phyloP scores from a whole-genome alignment of 2,888 invertebrate species.

The Lamproptera curius region DNA sequence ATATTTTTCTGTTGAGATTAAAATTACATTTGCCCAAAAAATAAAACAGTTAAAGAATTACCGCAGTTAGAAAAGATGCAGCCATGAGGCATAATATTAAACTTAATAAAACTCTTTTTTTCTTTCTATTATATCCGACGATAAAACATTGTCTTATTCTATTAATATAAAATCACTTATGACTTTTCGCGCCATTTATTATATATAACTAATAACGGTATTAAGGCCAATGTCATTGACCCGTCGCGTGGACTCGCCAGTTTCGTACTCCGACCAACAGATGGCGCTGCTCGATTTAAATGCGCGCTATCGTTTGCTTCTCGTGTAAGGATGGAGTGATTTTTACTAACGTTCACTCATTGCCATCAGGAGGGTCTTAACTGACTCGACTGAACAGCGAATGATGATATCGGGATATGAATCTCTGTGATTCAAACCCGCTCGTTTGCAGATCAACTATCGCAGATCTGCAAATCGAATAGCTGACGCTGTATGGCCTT shows the following conservation, averaged over 20 bases:
- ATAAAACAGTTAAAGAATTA: no score
- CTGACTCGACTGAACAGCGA: constrained; percentile 77
- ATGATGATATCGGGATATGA: constrained; percentile 51
- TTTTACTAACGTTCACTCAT: not conserved
- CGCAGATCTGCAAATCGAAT: constrained; percentile 55
- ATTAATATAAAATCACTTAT: no score
- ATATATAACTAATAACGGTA: constrained; percentile 36
- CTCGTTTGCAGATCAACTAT: constrained; percentile 61
- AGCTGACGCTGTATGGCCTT: constrained; percentile 63
- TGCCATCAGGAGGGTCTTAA: constrained; percentile 72
- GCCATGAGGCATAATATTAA: no score
- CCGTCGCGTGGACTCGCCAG: constrained; percentile 4
- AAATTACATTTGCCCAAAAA: no score
- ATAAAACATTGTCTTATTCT: no score
- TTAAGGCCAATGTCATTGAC: constrained; percentile 41
- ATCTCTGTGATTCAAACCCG: constrained; percentile 51
- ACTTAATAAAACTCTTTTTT: no score
- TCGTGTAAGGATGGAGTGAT: constrained; percentile 4
- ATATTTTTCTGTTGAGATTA: no score
- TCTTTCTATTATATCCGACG: no score
- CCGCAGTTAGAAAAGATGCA: no score
- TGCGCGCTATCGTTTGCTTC: constrained; percentile 33
- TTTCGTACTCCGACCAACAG: constrained; percentile 25
- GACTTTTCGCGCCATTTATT: not conserved
- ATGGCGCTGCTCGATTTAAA: constrained; percentile 35